Evolutionary conservation across 2,888 invertebrate genomes (phyloP).

Genomic region (Lucinisca nassula): DNA sequence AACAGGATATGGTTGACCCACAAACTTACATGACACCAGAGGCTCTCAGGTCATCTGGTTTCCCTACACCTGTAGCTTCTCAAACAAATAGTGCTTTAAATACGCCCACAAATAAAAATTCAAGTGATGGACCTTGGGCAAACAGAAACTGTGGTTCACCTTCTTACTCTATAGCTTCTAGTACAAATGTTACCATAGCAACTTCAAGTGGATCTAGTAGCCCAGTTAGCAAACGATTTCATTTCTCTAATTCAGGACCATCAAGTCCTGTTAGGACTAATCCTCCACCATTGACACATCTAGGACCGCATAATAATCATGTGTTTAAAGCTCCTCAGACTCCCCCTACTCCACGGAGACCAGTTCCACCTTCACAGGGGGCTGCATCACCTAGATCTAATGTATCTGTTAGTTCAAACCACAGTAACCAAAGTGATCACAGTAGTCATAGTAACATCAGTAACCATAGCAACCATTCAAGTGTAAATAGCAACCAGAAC

Average conservation of each 20-base stretch:
- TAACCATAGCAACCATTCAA: slow-evolving; percentile 71
- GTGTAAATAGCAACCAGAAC: slow-evolving; percentile 64
- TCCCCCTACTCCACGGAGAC: slow-evolving; percentile 78
- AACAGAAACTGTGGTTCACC: slow-evolving; percentile 75
- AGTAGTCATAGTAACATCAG: slow-evolving; percentile 36
- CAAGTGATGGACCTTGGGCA: slow-evolving; percentile 51
- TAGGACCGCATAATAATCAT: slow-evolving; percentile 42
- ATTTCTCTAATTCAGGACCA: slow-evolving; percentile 80
- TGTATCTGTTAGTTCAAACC: slow-evolving; percentile 72
- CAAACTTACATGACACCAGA: slow-evolving; percentile 83
- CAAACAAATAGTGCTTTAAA: slow-evolving; percentile 64
- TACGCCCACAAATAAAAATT: slow-evolving; percentile 65
- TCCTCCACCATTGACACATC: slow-evolving; percentile 66
- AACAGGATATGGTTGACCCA: slow-evolving; percentile 81
- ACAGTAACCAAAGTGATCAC: slow-evolving; percentile 67
- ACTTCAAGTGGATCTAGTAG: slow-evolving; percentile 83
- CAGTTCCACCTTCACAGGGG: slow-evolving; percentile 76
- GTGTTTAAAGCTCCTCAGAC: slow-evolving; percentile 84
- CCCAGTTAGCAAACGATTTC: slow-evolving; percentile 82
- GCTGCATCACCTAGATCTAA: slow-evolving; percentile 76
- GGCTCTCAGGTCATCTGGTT: slow-evolving; percentile 70
- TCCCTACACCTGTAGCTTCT: slow-evolving; percentile 65
- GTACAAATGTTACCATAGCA: slow-evolving; percentile 78
- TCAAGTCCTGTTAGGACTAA: slow-evolving; percentile 71
- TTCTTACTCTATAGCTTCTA: slow-evolving; percentile 74